Base-by-base conservation (phyloP, 2,113 vertebrate genomes). In the Corythoichthys intestinalis region DNA sequence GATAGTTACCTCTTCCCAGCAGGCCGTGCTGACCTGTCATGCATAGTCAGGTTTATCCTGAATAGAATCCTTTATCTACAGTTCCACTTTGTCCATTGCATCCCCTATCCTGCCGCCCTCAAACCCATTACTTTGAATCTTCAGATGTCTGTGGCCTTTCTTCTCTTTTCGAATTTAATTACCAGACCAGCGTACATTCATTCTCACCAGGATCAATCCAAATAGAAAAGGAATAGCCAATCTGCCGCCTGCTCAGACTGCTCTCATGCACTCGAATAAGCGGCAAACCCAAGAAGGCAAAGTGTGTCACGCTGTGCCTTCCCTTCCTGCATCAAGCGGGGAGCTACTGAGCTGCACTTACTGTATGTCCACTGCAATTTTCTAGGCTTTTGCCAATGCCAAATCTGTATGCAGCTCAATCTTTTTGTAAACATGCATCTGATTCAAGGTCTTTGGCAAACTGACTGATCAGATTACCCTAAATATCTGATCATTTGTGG, bases 121-220 rank as follows among this genome's bases (percentile, higher is more conserved):
- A 20, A 66, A 72, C 59, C 74, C 76, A 79, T 77, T 73, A 69
- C 70, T 69, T 78, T 56, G 39, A 75, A 66, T 53, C 67, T 66
- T 37, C 63, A n/a, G 11, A 66, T 71, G 60, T 67, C 48, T 39
- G 37, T 79, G 85, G 61, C 71, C 82, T 85, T 89, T 79, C 76
- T 72, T 84, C 59, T 28, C 65, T 13, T 66, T 74, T 66, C 66
- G 73, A 85, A 86, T 84, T 75, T 67, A 86, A 88, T 89, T 82
- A 85, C 69, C 65, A 70, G 38, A 75, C 71, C 69, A 54, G 75
- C 70, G 70, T 72, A 63, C 44, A 39, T 49, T 50, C 58, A 70
- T 74, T 76, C 76, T 74, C 66, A 75, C 76, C 61, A 59, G 60
- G 70, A 74, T 81, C 70, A 75, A 83, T 84, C 50, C 78, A 65